Percentiles rank a stretch among this genome's conserved stretches.
These are phyloP conservation scores for Orgyia antiqua DNA, from an alignment of 2,888 invertebrate genomes.

Conservation along the genomic window DNA sequence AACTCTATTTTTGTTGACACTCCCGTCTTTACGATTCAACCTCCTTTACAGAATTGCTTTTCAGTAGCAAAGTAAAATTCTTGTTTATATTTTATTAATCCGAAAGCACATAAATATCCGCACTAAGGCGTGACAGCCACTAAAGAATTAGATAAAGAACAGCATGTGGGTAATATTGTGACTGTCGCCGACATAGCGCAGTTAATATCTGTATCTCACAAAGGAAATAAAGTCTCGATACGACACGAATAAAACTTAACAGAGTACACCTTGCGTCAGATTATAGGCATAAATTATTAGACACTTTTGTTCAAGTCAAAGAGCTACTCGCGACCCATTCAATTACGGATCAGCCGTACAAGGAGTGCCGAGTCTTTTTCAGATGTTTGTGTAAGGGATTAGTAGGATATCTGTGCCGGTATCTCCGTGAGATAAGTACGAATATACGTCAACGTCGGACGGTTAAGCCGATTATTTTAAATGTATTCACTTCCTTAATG, in stretches of 20 bases:
- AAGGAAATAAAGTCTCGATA: conserved; percentile 53
- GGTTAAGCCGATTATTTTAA: conserved; percentile 78
- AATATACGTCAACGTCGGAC: conserved; percentile 78
- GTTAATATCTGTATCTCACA: conserved; percentile 65
- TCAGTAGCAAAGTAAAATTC: conserved; percentile 30
- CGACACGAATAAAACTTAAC: conserved; percentile 55
- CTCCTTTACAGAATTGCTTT: conserved; percentile 36
- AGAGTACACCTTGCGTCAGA: conserved; percentile 63
- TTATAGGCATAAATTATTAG: conserved; percentile 77
- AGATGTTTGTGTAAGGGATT: conserved; percentile 76
- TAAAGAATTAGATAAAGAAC: conserved; percentile 53
- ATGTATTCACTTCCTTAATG: conserved; percentile 79
- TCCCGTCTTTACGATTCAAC: conserved; percentile 44
- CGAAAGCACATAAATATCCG: conserved; percentile 41
- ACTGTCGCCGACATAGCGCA: conserved; percentile 57
- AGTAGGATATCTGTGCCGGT: conserved; percentile 75
- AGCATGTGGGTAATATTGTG: conserved; percentile 62
- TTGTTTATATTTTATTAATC: conserved; percentile 45
- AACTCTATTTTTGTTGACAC: conserved; percentile 50
- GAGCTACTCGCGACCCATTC: conserved; percentile 63
- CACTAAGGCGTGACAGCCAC: conserved; percentile 41
- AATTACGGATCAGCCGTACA: conserved; percentile 69
- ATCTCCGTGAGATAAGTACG: conserved; percentile 77
- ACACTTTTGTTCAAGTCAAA: conserved; percentile 73
- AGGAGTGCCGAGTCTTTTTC: conserved; percentile 74